Conservation (phyloP, 2,888 invertebrate species). For the Drosophila yooni region DNA sequence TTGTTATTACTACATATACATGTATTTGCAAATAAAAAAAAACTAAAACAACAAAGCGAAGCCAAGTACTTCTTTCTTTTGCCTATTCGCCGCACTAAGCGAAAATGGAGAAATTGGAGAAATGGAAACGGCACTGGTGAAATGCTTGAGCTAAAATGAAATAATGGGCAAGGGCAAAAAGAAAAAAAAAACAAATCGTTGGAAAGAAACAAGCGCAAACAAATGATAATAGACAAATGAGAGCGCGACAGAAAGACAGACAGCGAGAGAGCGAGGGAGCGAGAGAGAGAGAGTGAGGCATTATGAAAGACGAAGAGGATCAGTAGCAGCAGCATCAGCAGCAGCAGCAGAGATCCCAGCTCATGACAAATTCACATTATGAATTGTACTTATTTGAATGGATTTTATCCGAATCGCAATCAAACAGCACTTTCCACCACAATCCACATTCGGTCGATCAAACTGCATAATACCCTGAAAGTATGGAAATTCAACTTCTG, state of each 20-base stretch:
- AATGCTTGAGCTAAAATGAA: slow-evolving; percentile 42
- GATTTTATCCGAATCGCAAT: slow-evolving; percentile 7
- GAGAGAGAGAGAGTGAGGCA: background rate
- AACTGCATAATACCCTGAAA: slow-evolving; percentile 5
- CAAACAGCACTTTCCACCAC: slow-evolving; percentile 22
- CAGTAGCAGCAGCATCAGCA: slow-evolving; percentile 13
- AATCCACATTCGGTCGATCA: slow-evolving; percentile 1
- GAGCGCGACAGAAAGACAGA: background rate
- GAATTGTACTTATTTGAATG: slow-evolving; percentile 11
- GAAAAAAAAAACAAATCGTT: slow-evolving; percentile 27
- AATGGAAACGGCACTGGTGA: slow-evolving; percentile 55
- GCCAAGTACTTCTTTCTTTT: slow-evolving; percentile 36
- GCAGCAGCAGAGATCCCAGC: slow-evolving; percentile 25
- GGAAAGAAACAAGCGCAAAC: slow-evolving; percentile 37
- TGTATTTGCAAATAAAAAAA: slow-evolving; percentile 32
- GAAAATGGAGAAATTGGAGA: slow-evolving; percentile 72
- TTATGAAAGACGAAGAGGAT: slow-evolving; percentile 20
- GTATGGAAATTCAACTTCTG: too few relatives aligned
- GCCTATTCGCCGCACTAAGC: slow-evolving; percentile 58
- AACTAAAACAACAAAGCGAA: slow-evolving; percentile 47
- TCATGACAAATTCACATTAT: slow-evolving; percentile 21
- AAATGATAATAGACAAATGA: slow-evolving; percentile 34
- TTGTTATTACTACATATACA: slow-evolving; percentile 30
- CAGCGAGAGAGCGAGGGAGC: slow-evolving; percentile 16
- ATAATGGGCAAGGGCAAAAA: slow-evolving; percentile 57